These are phyloP conservation scores for Periplaneta americana DNA, from an alignment of 1,140 invertebrate species.

Conservation along the genomic window DNA sequence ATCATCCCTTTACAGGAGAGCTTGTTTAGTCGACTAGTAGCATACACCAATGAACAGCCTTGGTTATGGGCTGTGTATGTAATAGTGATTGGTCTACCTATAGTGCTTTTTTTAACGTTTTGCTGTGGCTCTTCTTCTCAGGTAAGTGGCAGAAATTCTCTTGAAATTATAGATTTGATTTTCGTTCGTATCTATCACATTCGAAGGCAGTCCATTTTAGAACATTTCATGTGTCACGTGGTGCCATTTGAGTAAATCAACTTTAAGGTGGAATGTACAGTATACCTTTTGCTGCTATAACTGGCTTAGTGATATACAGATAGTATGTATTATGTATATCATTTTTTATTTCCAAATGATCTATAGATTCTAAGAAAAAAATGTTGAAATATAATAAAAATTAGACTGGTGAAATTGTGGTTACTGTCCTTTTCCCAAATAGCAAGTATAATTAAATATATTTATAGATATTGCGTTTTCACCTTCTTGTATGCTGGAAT, in stretches of 20 bases:
- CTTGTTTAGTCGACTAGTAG: constrained; percentile 69
- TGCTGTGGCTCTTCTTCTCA: constrained; percentile 65
- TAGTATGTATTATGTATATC: no score
- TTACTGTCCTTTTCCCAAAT: no score
- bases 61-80: constrained; percentile 88
- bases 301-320: no score
- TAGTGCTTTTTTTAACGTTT: constrained; percentile 67
- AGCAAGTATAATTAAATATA: no score
- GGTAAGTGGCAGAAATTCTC: constrained; percentile 32
- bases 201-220: not conserved
- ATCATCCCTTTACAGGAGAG: constrained; percentile 62
- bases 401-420: no score
- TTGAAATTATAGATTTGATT: not conserved
- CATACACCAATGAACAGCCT: constrained; percentile 81
- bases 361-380: not conserved
- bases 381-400: not conserved
- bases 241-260: not conserved
- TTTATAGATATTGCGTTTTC: no score
- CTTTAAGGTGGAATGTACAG: not conserved
- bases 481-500: no score
- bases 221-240: not conserved
- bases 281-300: no score
- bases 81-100: constrained; percentile 69
- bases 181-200: not conserved
- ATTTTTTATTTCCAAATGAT: not conserved